Percentiles rank a stretch among this genome's conserved stretches.
Conservation (phyloP, 2,888 invertebrate species). For the Aelia acuminata region DNA sequence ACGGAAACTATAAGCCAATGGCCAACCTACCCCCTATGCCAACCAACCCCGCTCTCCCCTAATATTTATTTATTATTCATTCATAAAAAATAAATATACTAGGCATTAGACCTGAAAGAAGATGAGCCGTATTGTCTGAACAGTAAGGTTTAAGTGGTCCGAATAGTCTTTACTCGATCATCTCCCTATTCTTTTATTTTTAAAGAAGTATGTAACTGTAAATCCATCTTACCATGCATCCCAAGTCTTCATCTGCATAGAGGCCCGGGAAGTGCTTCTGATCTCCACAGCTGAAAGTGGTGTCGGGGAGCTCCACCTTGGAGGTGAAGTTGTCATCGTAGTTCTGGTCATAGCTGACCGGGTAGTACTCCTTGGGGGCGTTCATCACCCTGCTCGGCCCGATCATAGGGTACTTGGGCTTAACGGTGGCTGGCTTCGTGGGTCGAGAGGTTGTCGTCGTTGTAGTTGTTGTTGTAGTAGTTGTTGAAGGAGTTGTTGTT, state of each 20-base stretch:
- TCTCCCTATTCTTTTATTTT: too few relatives aligned
- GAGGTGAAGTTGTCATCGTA: slow-evolving; percentile 85
- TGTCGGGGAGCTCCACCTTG: slow-evolving; percentile 86
- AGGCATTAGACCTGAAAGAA: too few relatives aligned
- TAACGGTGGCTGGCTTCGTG: slow-evolving; percentile 66
- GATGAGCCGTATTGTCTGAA: too few relatives aligned
- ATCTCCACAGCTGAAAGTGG: slow-evolving; percentile 87
- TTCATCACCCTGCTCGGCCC: slow-evolving; percentile 83
- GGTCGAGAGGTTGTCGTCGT: slow-evolving; percentile 68
- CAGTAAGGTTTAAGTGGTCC: too few relatives aligned
- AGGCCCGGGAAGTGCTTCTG: slow-evolving; percentile 92
- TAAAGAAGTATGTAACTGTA: too few relatives aligned
- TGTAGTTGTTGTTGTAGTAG: slow-evolving; percentile 69
- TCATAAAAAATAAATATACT: too few relatives aligned
- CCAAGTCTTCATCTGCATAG: slow-evolving; percentile 89
- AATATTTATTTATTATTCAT: too few relatives aligned
- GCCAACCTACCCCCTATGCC: too few relatives aligned
- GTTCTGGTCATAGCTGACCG: slow-evolving; percentile 89
- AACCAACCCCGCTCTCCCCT: too few relatives aligned
- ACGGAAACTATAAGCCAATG: too few relatives aligned
- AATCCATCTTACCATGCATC: slow-evolving; percentile 85
- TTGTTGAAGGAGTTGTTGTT: slow-evolving; percentile 69
- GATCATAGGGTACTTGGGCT: slow-evolving; percentile 68
- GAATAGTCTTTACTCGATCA: too few relatives aligned
- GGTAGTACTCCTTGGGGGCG: slow-evolving; percentile 90